Percentiles rank a stretch among this genome's conserved stretches.
phyloP scores from a whole-genome alignment of 2,888 invertebrate genomes.

The Apodemia zela region DNA sequence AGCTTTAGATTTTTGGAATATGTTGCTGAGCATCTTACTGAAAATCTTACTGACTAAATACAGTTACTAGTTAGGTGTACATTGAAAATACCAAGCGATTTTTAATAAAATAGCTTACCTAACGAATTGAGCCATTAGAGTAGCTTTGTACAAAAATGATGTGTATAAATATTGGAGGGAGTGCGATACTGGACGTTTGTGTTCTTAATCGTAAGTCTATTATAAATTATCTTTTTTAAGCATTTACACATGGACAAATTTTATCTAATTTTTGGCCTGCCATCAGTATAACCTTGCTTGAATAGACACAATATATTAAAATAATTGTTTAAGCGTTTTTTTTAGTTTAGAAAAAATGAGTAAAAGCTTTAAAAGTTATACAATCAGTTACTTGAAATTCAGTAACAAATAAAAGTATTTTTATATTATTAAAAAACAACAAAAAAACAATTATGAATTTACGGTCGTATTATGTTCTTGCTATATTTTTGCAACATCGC shows the following conservation, averaged over 20 bases:
- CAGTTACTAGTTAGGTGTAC: constrained; percentile 1
- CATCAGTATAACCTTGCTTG: background rate
- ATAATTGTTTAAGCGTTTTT: too few relatives aligned
- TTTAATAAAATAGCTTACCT: constrained; percentile 27
- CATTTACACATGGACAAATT: constrained; percentile 9
- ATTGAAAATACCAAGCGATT: constrained; percentile 17
- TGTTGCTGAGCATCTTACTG: background rate
- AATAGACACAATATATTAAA: too few relatives aligned
- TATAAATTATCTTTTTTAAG: constrained; percentile 44
- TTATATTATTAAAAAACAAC: too few relatives aligned
- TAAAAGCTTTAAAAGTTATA: too few relatives aligned
- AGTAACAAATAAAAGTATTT: too few relatives aligned
- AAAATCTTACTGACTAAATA: background rate
- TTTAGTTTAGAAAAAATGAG: too few relatives aligned
- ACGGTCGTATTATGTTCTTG: too few relatives aligned
- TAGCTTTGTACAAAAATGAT: constrained; percentile 70
- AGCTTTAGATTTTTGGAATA: background rate
- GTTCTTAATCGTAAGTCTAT: constrained; percentile 45
- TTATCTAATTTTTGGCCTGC: constrained; percentile 8
- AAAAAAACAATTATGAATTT: too few relatives aligned
- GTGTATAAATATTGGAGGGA: constrained; percentile 78
- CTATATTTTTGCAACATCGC: too few relatives aligned
- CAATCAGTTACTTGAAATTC: too few relatives aligned
- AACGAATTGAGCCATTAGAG: constrained; percentile 55
- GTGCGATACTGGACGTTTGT: constrained; percentile 78